Conservation (phyloP, 2,888 invertebrate species). For the Lycophotia porphyrea region DNA sequence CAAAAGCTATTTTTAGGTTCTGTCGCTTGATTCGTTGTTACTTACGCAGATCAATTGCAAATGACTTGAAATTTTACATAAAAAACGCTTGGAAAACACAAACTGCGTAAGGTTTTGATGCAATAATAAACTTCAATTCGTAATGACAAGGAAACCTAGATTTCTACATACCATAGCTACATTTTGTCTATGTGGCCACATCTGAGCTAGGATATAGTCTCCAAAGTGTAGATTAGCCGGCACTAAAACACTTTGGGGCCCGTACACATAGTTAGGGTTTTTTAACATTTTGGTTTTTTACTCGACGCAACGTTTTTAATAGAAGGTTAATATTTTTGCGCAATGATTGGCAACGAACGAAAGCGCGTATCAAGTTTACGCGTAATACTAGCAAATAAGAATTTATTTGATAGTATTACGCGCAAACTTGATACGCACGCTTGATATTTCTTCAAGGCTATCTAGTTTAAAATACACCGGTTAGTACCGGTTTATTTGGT, state of each 20-base stretch:
- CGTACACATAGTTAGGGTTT: constrained; percentile 79
- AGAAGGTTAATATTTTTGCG: background rate
- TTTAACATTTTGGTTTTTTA: constrained; percentile 74
- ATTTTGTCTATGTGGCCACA: constrained; percentile 68
- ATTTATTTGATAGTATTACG: no score
- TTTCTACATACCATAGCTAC: constrained; percentile 74
- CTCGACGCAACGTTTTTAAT: no score
- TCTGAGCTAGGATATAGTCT: constrained; percentile 73
- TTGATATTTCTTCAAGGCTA: no score
- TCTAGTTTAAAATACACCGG: no score
- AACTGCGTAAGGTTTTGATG: background rate
- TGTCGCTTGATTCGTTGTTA: background rate
- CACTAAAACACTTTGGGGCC: constrained; percentile 69
- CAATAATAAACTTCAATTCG: background rate
- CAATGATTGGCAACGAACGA: background rate
- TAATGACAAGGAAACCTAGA: background rate
- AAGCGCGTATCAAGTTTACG: background rate
- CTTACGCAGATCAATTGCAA: background rate
- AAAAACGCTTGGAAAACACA: background rate
- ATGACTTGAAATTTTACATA: background rate
- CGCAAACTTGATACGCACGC: no score
- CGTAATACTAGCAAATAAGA: constrained; percentile 38
- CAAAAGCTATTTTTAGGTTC: background rate
- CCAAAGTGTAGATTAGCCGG: constrained; percentile 79
- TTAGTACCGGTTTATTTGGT: no score